phyloP scores from a whole-genome alignment of 35 echinoderm and acorn worm genomes.

The Lytechinus variegatus region DNA sequence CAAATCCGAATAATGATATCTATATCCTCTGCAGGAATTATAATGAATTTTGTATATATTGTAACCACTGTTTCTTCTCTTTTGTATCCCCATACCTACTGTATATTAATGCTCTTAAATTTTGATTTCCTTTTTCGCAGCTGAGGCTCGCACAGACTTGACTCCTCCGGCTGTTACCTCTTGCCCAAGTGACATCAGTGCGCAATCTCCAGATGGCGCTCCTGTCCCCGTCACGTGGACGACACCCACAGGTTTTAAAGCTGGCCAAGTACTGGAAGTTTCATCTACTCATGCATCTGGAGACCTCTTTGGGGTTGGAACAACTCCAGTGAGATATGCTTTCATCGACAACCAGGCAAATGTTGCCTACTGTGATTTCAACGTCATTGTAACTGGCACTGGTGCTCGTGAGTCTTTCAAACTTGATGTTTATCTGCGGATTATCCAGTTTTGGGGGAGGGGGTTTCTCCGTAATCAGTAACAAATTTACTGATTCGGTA shows the following conservation, averaged over 20 bases:
- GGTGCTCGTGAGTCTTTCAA: not conserved
- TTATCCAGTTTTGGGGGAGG: too few species aligned
- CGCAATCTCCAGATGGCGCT: too few species aligned
- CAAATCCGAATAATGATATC: too few species aligned
- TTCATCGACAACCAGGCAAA: slow-evolving; percentile 38
- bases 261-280: not conserved
- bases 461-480: too few species aligned
- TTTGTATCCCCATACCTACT: too few species aligned
- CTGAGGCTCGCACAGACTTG: not conserved
- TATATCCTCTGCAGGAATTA: too few species aligned
- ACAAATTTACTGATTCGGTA: too few species aligned
- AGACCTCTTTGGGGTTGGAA: slow-evolving; percentile 25
- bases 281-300: not conserved
- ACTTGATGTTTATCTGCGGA: too few species aligned
- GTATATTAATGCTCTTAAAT: too few species aligned
- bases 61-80: too few species aligned
- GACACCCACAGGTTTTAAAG: not conserved
- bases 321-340: slow-evolving; percentile 36
- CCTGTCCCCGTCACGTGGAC: not conserved
- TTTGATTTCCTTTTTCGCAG: not conserved
- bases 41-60: too few species aligned
- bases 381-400: slow-evolving; percentile 19
- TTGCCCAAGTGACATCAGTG: not conserved
- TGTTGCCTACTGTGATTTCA: slow-evolving; percentile 33
- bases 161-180: not conserved